These are phyloP conservation scores for Holothuria glaberrima DNA, from an alignment of 35 echinoderm and acorn worm genomes.

Conservation along the genomic window DNA sequence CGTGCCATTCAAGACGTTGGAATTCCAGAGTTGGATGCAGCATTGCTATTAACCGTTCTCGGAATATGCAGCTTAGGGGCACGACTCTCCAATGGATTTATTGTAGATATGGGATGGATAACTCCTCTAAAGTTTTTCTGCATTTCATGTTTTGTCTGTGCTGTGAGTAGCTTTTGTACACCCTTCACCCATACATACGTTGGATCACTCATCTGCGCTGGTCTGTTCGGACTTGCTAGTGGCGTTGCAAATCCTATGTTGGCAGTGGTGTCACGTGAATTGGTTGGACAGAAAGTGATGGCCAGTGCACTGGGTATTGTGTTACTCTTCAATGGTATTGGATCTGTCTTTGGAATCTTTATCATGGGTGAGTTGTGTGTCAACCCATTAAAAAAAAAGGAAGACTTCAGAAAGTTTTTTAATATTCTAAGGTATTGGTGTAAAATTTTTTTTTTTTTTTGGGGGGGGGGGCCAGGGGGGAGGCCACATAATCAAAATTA, in stretches of 20 bases:
- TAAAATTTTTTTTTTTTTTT: too few relatives aligned
- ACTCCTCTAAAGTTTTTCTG: conserved; percentile 53
- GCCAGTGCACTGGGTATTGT: conserved; percentile 34
- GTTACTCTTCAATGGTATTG: conserved; percentile 50
- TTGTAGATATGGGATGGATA: conserved; percentile 31
- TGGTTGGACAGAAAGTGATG: conserved; percentile 54
- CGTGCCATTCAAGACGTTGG: conserved; percentile 46
- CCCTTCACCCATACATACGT: conserved; percentile 25
- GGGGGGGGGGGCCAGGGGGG: too few relatives aligned
- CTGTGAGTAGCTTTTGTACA: conserved; percentile 51
- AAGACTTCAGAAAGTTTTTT: too few relatives aligned
- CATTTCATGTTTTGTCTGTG: conserved; percentile 30
- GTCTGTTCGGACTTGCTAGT: conserved; percentile 41
- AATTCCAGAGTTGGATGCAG: conserved; percentile 19
- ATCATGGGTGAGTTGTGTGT: conserved; percentile 37
- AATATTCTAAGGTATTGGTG: background rate
- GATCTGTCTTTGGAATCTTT: conserved; percentile 41
- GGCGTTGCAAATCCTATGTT: conserved; percentile 53
- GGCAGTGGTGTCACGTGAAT: conserved; percentile 48
- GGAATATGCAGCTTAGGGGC: conserved; percentile 27
- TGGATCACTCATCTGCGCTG: conserved; percentile 9
- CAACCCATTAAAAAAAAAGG: too few relatives aligned
- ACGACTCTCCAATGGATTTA: conserved; percentile 28
- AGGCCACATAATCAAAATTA: too few relatives aligned
- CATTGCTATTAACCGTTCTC: conserved; percentile 4